Conservation (phyloP, 2,888 invertebrate genomes). For the Macrophya annulata region DNA sequence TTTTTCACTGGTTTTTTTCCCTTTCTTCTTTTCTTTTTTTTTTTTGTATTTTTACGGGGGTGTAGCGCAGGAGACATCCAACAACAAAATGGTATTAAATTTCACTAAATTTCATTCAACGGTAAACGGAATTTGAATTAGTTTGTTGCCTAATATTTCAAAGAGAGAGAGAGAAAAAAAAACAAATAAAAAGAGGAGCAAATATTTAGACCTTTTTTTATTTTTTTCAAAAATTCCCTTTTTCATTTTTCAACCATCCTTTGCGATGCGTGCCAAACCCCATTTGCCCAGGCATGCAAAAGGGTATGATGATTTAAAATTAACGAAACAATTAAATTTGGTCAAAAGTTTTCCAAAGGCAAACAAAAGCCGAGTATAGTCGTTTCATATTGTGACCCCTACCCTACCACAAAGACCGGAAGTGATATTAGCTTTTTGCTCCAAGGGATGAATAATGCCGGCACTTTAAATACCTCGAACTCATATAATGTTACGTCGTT, state of each 20-base stretch:
- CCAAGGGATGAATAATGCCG: slow-evolving; percentile 30
- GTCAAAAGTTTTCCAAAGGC: slow-evolving; percentile 1
- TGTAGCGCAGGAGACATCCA: not conserved
- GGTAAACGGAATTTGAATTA: not conserved
- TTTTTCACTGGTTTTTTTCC: no score
- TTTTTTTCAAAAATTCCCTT: not conserved
- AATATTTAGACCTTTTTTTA: not conserved
- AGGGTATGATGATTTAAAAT: slow-evolving; percentile 61
- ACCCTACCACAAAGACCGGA: not conserved
- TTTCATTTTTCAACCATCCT: not conserved
- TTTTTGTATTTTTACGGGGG: slow-evolving; percentile 4
- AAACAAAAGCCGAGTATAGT: slow-evolving; percentile 21
- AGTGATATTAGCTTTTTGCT: slow-evolving; percentile 50
- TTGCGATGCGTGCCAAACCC: slow-evolving; percentile 51
- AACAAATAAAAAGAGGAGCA: not conserved
- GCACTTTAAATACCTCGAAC: slow-evolving; percentile 29
- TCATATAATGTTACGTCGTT: slow-evolving; percentile 59
- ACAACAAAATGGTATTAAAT: slow-evolving; percentile 15
- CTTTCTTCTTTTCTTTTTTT: slow-evolving; percentile 47
- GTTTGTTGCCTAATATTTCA: not conserved
- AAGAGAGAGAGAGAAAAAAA: not conserved
- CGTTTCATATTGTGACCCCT: not conserved
- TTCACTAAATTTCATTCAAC: slow-evolving; percentile 13
- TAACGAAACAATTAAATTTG: slow-evolving; percentile 53
- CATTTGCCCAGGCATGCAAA: slow-evolving; percentile 59